Base-by-base conservation (phyloP, 2,113 vertebrate species). In the Bufo bufo region DNA sequence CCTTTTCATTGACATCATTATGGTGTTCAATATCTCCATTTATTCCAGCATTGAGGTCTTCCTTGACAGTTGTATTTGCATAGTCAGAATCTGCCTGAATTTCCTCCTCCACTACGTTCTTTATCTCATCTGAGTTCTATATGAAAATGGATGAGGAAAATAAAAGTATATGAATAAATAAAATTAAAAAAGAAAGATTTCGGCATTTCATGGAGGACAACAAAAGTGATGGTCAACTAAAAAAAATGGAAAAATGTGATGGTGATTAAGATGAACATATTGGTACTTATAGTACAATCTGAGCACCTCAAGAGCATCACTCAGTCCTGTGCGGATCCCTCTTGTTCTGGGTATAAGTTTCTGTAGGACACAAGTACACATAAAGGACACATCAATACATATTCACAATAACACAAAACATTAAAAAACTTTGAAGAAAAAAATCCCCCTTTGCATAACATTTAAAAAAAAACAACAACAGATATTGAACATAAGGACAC, bases 21-120 rank as follows among this genome's bases (percentile, higher is more conserved):
- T 91, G 93, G 93, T 87, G 90, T 91, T 94, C 91, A 91, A 93
- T 90, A 93, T 94, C 92, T 19, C 90, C 83, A 93, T 95, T 96
- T 92, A 95, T 91, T 88, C 92, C 95, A 94, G 93, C 94, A 93
- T 95, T 95, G 94, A 95, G 92, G 92, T 97, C 96, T 91, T 97
- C 96, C 90, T 97, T 43, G 95, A 96, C 95, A 93, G 96, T 88
- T 54, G 95, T 95, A 93, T 98, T 96, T 94, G 97, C 97, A 93
- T 97, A 97, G 96, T 96, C 97, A 93, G 97, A 94, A 94, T 98
- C 97, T 93, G 96, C 95, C 91, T 95, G 96, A 94, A 98, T 92
- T 93, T 98, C 95, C 93, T 95, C 95, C 91, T 94, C 93, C 94
- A 95, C 95, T 93, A 96, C 91, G 93, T 93, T 95, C 94, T 96